These are phyloP conservation scores for Anoplopoma fimbria DNA, from an alignment of 2,113 vertebrate genomes.

Conservation along the genomic window DNA sequence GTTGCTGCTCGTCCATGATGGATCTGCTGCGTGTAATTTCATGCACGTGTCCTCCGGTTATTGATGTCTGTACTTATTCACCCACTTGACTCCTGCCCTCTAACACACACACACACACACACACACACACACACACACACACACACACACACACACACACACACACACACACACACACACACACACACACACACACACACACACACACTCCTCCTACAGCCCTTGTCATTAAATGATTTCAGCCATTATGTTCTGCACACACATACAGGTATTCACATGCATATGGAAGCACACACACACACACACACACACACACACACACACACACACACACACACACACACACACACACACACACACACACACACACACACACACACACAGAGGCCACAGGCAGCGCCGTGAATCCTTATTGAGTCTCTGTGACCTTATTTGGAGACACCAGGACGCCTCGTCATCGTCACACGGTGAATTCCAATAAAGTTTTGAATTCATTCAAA, in stretches of 20 bases:
- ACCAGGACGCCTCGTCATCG: neutral
- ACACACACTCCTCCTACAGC: neutral
- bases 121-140: constrained; percentile 25
- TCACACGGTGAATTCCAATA: constrained; percentile 59
- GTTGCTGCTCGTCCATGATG: constrained; percentile 59
- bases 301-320: neutral
- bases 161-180: constrained; percentile 8
- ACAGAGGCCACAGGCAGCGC: constrained; percentile 11
- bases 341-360: constrained; percentile 15
- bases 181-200: constrained; percentile 7
- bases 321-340: constrained; percentile 13
- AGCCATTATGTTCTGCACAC: constrained; percentile 37
- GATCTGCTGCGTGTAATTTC: constrained; percentile 66
- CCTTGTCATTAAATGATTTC: constrained; percentile 48
- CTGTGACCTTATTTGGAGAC: constrained; percentile 51
- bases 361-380: constrained; percentile 20
- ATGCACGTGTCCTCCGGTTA: constrained; percentile 67
- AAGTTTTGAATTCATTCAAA: constrained; percentile 61
- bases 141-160: constrained; percentile 20
- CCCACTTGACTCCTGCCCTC: constrained; percentile 66
- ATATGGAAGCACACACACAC: too few species aligned
- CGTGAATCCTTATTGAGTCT: constrained; percentile 60
- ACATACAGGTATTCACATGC: too few species aligned
- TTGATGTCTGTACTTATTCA: constrained; percentile 73
- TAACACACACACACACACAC: constrained; percentile 5